phyloP scores from a whole-genome alignment of 2,888 invertebrate species.

The Orthonevra nobilis region DNA sequence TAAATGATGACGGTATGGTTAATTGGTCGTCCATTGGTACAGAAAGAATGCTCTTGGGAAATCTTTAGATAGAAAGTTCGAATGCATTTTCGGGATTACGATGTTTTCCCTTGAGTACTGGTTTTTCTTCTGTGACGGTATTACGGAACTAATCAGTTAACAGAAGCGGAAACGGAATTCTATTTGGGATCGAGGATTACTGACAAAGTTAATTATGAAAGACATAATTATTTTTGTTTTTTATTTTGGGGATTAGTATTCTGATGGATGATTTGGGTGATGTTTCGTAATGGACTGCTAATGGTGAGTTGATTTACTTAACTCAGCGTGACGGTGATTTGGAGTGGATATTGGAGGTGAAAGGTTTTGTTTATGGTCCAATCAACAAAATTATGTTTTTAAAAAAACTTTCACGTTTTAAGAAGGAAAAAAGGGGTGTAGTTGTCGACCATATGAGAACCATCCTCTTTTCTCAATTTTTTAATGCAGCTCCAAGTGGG shows the following conservation, averaged over 20 bases:
- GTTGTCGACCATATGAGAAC: too few species aligned
- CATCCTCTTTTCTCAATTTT: too few species aligned
- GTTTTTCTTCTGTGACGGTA: background rate
- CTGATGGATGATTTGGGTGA: conserved; percentile 27
- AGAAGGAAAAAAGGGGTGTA: too few species aligned
- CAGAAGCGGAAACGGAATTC: conserved; percentile 42
- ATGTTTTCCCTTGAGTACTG: background rate
- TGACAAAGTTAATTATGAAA: conserved; percentile 22
- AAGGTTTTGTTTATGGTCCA: background rate
- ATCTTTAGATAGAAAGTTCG: conserved; percentile 22
- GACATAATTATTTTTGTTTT: background rate
- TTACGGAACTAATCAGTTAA: conserved; percentile 46
- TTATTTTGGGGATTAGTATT: conserved; percentile 1
- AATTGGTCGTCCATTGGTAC: conserved; percentile 28
- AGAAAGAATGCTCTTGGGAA: conserved; percentile 29
- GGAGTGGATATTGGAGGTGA: too few species aligned
- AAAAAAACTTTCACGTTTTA: too few species aligned
- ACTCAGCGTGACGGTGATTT: too few species aligned
- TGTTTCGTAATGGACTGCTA: conserved; percentile 7
- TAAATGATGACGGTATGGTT: conserved; percentile 42
- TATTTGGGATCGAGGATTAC: conserved; percentile 12
- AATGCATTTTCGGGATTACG: conserved; percentile 14
- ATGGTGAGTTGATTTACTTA: too few species aligned
- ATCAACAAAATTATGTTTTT: too few species aligned
- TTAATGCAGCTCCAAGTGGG: too few species aligned